Evolutionary conservation across 2,888 invertebrate genomes (phyloP), one percentile per base, ranked within the genome.

Genomic region (Nomada hirtipes): DNA sequence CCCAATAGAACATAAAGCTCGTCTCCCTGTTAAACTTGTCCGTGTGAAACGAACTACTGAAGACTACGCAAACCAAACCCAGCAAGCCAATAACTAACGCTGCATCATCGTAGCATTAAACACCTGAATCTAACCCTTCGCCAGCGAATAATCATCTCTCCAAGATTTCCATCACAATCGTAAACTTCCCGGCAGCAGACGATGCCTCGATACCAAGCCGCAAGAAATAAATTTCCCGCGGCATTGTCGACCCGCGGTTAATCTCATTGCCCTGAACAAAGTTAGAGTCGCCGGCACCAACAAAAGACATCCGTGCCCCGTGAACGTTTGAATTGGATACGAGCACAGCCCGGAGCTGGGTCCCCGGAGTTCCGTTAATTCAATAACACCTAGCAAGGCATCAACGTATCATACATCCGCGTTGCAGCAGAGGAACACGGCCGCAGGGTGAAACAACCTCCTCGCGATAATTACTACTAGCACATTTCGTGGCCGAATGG

Each of bases 391-490:
- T 50, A 69, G 63, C 18, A 23, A 55, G 44, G n/a, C 15, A 70
- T 47, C 53, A 47, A 36, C 65, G 53, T 57, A 26, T 57, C 26
- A 26, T 57, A 11, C 52, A 47, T 20, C 57, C 11, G 18, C 53
- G 55, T 20, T 52, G 64, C 50, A 50, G 7, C 42, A 4, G 47
- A 50, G 79, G 26, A 50, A 63, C 60, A 67, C n/a, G 61, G 47
- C 50, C 67, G 61, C 50, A 55, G 57, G 77, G 55, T 29, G 63
- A 57, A 77, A 55, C 64, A 72, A 42, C 80, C 75, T 59, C 53
- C 79, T 29, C 64, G 81, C 67, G 73, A 83, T 83, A 81, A 83
- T 83, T 83, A 74, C 81, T 71, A 50, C 61, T 52, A 55, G 71
- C 75, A 71, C 71, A 59, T 75, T 63, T 68, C 70, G 82, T 60